Conservation (phyloP, 1,140 invertebrate genomes). For the Tetragonula clypearis region DNA sequence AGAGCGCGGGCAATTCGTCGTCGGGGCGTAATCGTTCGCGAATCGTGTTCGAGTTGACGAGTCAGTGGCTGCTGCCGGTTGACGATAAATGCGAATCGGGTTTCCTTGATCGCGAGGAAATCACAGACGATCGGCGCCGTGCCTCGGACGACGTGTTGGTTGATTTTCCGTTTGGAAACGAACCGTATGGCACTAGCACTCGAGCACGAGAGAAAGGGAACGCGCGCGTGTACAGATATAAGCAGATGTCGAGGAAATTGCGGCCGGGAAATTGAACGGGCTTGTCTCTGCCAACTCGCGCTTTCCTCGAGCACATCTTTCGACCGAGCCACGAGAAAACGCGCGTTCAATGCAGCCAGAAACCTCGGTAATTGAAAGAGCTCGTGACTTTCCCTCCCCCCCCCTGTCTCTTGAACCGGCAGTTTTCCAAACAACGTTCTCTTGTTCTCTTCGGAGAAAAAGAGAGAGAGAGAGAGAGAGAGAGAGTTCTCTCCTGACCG, state of each 20-base stretch:
- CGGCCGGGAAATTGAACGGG: slow-evolving; percentile 33
- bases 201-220: background rate
- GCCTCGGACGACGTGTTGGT: slow-evolving; percentile 17
- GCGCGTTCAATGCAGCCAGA: slow-evolving; percentile 26
- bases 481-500: too few relatives aligned
- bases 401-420: background rate
- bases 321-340: slow-evolving; percentile 11
- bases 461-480: too few relatives aligned
- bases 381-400: background rate
- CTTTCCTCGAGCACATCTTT: slow-evolving; percentile 26
- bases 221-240: background rate
- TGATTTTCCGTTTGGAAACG: slow-evolving; percentile 30
- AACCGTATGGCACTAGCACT: background rate
- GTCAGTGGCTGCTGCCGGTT: too few relatives aligned
- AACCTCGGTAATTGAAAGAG: slow-evolving; percentile 38
- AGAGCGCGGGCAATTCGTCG: background rate
- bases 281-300: slow-evolving; percentile 1
- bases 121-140: slow-evolving; percentile 1
- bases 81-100: slow-evolving; percentile 10
- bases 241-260: slow-evolving; percentile 37
- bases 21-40: background rate
- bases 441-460: background rate
- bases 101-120: slow-evolving; percentile 16
- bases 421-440: slow-evolving; percentile 15
- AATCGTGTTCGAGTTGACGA: background rate